Conservation (phyloP, 2,113 vertebrate genomes). For the Pelobates fuscus region DNA sequence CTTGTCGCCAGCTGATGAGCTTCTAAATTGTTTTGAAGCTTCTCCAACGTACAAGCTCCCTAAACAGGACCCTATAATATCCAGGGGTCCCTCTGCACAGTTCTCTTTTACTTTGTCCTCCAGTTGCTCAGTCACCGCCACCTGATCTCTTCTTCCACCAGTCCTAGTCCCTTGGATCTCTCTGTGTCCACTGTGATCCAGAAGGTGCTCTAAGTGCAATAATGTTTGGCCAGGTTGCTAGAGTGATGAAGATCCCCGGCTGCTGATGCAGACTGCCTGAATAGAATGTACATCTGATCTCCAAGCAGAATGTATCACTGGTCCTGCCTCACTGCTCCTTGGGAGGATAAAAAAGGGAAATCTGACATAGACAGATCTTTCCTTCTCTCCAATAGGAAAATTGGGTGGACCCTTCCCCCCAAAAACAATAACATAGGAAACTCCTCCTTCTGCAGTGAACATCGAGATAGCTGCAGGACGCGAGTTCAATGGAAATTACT, state of each 20-base stretch:
- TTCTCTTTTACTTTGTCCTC: neutral
- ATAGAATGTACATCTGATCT: conserved; percentile 4
- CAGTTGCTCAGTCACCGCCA: neutral
- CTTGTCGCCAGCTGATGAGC: neutral
- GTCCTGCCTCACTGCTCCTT: neutral
- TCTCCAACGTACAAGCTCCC: neutral
- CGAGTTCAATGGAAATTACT: conserved; percentile 26
- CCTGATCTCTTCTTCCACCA: too few species aligned
- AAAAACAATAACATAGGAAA: conserved; percentile 48
- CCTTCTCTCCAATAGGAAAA: conserved; percentile 33
- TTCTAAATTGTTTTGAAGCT: neutral
- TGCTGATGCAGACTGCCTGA: conserved; percentile 9
- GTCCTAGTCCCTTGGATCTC: conserved; percentile 12
- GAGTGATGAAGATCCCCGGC: neutral
- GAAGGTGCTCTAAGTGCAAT: neutral
- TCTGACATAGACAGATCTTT: conserved; percentile 24
- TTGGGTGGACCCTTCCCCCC: conserved; percentile 34
- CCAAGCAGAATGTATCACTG: conserved; percentile 2
- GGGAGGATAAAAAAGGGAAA: conserved; percentile 4
- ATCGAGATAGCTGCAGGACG: conserved; percentile 45
- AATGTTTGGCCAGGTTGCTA: neutral
- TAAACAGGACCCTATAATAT: neutral
- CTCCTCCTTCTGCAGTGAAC: conserved; percentile 41
- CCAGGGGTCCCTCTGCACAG: neutral
- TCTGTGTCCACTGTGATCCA: conserved; percentile 18